Evolutionary conservation across 2,888 invertebrate genomes (phyloP).

Genomic region (Ecliptopera silaceata): DNA sequence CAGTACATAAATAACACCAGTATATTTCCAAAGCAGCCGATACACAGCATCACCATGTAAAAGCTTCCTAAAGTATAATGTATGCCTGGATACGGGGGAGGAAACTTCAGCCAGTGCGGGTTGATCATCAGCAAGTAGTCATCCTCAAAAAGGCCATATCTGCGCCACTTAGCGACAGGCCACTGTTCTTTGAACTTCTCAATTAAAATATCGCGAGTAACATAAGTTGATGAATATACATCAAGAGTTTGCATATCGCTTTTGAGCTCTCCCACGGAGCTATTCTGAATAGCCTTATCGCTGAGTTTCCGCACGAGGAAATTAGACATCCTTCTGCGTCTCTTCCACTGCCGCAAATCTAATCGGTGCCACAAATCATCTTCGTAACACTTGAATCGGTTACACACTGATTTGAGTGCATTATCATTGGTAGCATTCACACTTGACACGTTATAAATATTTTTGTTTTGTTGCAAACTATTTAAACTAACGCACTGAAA

Average conservation of each 20-base stretch:
- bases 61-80: conserved; percentile 85
- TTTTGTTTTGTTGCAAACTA: conserved; percentile 39
- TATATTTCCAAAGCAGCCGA: conserved; percentile 87
- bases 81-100: conserved; percentile 81
- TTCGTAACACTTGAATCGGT: conserved; percentile 55
- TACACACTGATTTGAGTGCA: conserved; percentile 44
- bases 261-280: conserved; percentile 26
- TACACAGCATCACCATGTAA: conserved; percentile 84
- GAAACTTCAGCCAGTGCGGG: conserved; percentile 87
- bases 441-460: conserved; percentile 36
- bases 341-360: conserved; percentile 71
- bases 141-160: conserved; percentile 80
- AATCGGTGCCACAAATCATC: conserved; percentile 58
- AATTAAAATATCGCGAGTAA: conserved; percentile 39
- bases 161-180: conserved; percentile 78
- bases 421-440: conserved; percentile 37
- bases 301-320: conserved; percentile 26
- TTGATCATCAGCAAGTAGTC: conserved; percentile 84
- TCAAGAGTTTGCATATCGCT: conserved; percentile 21
- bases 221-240: conserved; percentile 18
- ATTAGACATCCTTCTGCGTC: conserved; percentile 57
- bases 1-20: conserved; percentile 88
- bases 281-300: conserved; percentile 25
- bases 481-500: conserved; percentile 54
- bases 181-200: conserved; percentile 62